Evolutionary conservation across 2,797 vertebrate species (phyloP).

Genomic region (Clamator glandarius): DNA sequence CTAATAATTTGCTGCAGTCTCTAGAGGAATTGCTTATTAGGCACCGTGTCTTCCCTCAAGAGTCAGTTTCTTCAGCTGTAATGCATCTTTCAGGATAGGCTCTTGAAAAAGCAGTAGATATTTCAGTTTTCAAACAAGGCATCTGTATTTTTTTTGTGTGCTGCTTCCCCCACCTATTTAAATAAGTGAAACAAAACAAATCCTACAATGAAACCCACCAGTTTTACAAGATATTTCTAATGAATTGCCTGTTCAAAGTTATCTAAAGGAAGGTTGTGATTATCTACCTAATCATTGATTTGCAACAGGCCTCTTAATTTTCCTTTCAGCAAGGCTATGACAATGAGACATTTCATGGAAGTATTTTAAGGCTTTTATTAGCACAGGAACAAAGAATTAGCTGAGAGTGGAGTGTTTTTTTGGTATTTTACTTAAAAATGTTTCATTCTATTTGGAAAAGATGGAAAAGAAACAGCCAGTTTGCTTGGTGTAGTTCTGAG

Average conservation of each 20-base stretch:
- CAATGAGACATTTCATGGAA: not conserved
- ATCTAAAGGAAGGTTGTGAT: not conserved
- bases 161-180: too few relatives aligned
- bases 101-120: not conserved
- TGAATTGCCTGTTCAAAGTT: not conserved
- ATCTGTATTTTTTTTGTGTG: not conserved
- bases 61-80: not conserved
- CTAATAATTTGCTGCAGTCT: not conserved
- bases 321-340: not conserved
- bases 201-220: too few relatives aligned
- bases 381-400: not conserved
- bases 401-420: not conserved
- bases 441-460: not conserved
- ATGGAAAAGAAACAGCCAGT: not conserved
- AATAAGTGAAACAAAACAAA: too few relatives aligned
- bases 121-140: not conserved
- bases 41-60: not conserved
- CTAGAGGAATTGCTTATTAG: not conserved
- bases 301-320: not conserved
- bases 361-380: not conserved
- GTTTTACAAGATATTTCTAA: not conserved
- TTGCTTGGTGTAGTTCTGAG: not conserved
- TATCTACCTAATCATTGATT: not conserved
- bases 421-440: not conserved
- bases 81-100: not conserved